Base-by-base conservation (phyloP, 2,888 invertebrate genomes). In the Nudaria mundana region DNA sequence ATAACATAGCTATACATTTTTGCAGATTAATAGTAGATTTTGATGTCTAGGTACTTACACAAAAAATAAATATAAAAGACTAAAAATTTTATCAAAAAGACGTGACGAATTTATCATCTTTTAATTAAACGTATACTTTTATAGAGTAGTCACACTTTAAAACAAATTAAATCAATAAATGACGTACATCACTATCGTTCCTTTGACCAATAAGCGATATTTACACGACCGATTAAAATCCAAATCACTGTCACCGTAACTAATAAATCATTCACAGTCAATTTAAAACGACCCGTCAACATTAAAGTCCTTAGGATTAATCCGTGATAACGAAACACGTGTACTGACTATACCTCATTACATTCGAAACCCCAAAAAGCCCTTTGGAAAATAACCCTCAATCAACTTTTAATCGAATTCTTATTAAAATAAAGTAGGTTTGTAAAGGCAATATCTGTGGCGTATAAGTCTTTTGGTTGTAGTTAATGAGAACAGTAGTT, bases 181-280 rank as follows among this genome's bases (percentile, higher is more conserved):
- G 3, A 2, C n/a, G 12, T 5, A 8, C 13, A 3, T 31, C 31
- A 13, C n/a, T 31, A 22, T 22, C n/a, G 14, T n/a, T 18, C 2
- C 8, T 20, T 20, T 20, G 13, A 14, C 11, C 15, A 23, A 11
- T 25, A 18, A 34, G 16, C 34, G 18, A 16, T 25, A 26, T 34
- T 33, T 33, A 28, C 25, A 28, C 71, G 69, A 23, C 76, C 76
- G 72, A 61, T 49, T 52, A 59, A 58, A 33, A 44, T 56, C 40
- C 36, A 26, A 46, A 40, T 40, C 26, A 29, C 23, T 31, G 28
- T 42, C 39, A 48, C 61, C 45, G 57, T 66, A 67, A 56, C 48
- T 55, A 69, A 84, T 86, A 81, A 82, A 86, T 87, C 84, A 84
- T 80, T 79, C 60, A 69, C 77, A 73, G 71, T 64, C 81, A 80